Percentiles rank a stretch among this genome's conserved stretches.
Evolutionary conservation across 2,888 invertebrate genomes (phyloP).

Genomic region (Clistopyga incitator): DNA sequence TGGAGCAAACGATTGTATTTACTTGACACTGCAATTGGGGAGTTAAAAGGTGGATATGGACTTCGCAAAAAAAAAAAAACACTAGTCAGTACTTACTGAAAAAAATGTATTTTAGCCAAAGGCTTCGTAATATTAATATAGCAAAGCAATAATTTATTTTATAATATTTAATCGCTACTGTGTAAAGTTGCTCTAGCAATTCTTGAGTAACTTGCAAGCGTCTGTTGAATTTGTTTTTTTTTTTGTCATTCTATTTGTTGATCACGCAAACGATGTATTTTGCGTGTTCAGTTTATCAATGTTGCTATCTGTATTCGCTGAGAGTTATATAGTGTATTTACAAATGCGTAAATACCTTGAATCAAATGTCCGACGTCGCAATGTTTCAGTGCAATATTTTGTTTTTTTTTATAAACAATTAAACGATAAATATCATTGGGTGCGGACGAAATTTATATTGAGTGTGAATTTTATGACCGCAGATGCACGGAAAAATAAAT

Average conservation of each 20-base stretch:
- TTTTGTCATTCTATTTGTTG: neutral
- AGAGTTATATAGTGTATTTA: neutral
- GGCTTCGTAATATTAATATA: constrained; percentile 2
- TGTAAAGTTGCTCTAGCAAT: neutral
- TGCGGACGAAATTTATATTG: constrained; percentile 30
- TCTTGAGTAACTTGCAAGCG: neutral
- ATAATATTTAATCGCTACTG: neutral
- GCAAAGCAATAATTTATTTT: constrained; percentile 20
- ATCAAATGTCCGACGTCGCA: neutral
- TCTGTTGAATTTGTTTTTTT: constrained; percentile 10
- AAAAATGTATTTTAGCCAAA: constrained; percentile 36
- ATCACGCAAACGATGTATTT: neutral
- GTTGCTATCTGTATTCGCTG: neutral
- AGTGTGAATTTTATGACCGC: constrained; percentile 21
- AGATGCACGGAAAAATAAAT: constrained; percentile 40
- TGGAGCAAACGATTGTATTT: constrained; percentile 44
- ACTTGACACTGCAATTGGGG: constrained; percentile 10
- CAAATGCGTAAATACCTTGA: neutral
- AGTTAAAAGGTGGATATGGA: neutral
- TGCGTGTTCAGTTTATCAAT: neutral
- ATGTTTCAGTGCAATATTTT: neutral
- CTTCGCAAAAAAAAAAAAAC: constrained; percentile 10
- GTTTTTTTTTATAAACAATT: neutral
- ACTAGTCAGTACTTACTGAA: constrained; percentile 56
- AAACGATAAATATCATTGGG: neutral